These are phyloP conservation scores for Druceiella hillmani DNA, from an alignment of 2,888 invertebrate species.

Conservation along the genomic window DNA sequence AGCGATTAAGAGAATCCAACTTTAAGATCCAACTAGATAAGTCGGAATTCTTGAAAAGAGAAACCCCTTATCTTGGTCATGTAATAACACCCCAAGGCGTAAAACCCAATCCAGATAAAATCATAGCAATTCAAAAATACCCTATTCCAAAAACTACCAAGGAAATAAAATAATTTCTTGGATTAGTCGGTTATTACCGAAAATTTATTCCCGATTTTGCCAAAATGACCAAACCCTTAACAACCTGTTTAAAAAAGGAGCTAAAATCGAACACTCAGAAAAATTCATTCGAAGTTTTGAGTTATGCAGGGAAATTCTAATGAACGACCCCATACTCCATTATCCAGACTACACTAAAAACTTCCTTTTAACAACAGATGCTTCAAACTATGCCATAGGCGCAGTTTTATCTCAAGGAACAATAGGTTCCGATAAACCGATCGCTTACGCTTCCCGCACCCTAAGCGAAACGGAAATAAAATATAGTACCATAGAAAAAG, in stretches of 20 bases:
- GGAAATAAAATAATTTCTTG: no score
- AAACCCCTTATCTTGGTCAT: slow-evolving; percentile 25
- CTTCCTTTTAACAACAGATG: slow-evolving; percentile 22
- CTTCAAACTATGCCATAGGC: slow-evolving; percentile 17
- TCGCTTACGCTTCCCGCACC: slow-evolving; percentile 24
- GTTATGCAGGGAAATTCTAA: slow-evolving; percentile 16
- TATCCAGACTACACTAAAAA: slow-evolving; percentile 18
- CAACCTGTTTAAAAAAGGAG: slow-evolving; percentile 11
- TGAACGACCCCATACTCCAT: slow-evolving; percentile 19
- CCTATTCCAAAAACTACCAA: slow-evolving; percentile 20
- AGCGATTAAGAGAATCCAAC: slow-evolving; percentile 10
- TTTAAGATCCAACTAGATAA: slow-evolving; percentile 2
- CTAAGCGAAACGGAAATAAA: slow-evolving; percentile 20
- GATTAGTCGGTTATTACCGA: no score
- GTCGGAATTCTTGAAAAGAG: not conserved
- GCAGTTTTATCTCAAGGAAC: slow-evolving; percentile 19
- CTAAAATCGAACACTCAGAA: no score
- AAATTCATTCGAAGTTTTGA: no score
- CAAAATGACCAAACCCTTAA: slow-evolving; percentile 22
- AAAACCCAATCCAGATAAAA: slow-evolving; percentile 26
- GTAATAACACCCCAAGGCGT: slow-evolving; percentile 25
- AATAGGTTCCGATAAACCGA: slow-evolving; percentile 15
- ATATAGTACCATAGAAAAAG: slow-evolving; percentile 22
- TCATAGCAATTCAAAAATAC: slow-evolving; percentile 19
- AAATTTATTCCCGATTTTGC: slow-evolving; percentile 18